phyloP scores from a whole-genome alignment of 1,140 invertebrate species.

The Mercenaria mercenaria region DNA sequence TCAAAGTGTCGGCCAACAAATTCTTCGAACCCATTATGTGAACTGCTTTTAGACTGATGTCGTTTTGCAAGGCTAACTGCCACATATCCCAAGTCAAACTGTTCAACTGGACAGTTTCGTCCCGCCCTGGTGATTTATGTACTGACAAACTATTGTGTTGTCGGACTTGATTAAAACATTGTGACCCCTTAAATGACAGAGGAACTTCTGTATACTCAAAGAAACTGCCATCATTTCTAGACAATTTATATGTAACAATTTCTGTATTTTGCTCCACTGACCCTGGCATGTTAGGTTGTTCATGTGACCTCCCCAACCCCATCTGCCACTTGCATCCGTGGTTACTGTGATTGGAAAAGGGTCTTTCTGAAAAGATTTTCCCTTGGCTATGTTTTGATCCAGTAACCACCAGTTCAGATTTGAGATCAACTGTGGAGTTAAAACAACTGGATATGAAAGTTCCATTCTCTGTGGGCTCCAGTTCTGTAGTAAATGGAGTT shows the following conservation, averaged over 20 bases:
- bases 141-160: no score
- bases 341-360: background rate
- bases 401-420: constrained; percentile 24
- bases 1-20: constrained; percentile 13
- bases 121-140: constrained; percentile 45
- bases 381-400: constrained; percentile 33
- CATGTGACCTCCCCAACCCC: constrained; percentile 29
- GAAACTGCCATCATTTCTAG: constrained; percentile 64
- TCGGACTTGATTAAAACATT: constrained; percentile 56
- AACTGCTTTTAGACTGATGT: constrained; percentile 31
- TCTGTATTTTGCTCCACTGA: constrained; percentile 7
- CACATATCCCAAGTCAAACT: background rate
- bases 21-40: no score
- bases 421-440: background rate
- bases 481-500: constrained; percentile 37
- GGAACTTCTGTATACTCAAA: constrained; percentile 49
- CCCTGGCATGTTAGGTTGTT: constrained; percentile 45
- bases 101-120: background rate
- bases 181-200: background rate
- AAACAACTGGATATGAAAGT: background rate
- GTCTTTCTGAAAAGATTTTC: constrained; percentile 28
- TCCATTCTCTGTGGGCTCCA: constrained; percentile 57
- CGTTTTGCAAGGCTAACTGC: constrained; percentile 6
- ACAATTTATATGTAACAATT: constrained; percentile 49
- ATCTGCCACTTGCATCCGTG: constrained; percentile 34